Conservation (phyloP, 2,113 vertebrate species). For the Scatophagus argus region DNA sequence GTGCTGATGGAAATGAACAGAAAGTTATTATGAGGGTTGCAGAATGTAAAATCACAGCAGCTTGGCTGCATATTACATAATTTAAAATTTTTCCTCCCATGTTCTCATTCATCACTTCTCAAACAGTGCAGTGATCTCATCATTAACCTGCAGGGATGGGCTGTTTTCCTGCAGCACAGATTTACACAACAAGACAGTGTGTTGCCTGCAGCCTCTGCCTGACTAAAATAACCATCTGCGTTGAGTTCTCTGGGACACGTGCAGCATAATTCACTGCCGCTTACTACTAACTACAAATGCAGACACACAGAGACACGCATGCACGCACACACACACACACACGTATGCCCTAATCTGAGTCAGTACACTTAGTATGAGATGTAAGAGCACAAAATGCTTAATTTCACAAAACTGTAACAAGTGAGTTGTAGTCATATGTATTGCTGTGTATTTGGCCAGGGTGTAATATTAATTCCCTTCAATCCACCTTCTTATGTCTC, state of each 20-base stretch:
- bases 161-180: constrained; percentile 31
- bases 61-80: constrained; percentile 44
- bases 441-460: neutral
- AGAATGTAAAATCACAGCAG: constrained; percentile 28
- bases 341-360: constrained; percentile 56
- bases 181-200: constrained; percentile 59
- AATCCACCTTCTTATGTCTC: constrained; percentile 20
- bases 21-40: constrained; percentile 25
- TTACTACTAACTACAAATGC: constrained; percentile 44
- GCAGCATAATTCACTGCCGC: constrained; percentile 40
- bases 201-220: constrained; percentile 53
- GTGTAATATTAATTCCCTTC: constrained; percentile 33
- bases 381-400: neutral
- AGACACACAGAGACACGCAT: constrained; percentile 38
- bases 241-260: constrained; percentile 50
- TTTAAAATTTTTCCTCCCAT: neutral
- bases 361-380: constrained; percentile 30
- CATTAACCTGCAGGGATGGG: constrained; percentile 44
- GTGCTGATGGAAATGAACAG: constrained; percentile 46
- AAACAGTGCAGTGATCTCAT: constrained; percentile 41
- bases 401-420: neutral
- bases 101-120: constrained; percentile 49
- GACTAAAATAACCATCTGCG: constrained; percentile 67
- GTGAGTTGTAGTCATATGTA: neutral
- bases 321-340: constrained; percentile 40